Base-by-base conservation (phyloP, 1,140 invertebrate genomes). In the Colletes gigas region DNA sequence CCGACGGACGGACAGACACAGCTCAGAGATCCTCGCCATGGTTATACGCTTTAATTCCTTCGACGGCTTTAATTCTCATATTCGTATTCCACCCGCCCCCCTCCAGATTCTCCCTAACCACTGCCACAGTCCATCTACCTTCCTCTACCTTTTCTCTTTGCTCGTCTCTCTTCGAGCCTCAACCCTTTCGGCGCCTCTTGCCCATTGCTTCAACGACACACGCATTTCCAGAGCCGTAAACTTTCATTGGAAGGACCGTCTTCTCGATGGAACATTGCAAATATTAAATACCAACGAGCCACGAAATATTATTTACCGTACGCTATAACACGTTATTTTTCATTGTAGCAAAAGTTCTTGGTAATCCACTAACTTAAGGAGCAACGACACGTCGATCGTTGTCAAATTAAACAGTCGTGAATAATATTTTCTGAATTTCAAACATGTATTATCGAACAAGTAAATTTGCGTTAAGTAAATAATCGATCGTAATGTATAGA, bases 1-100 rank as follows among this genome's bases (percentile, higher is more conserved):
- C 82, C 72, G 79, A 85, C 83, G 77, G 70, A 83, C 85, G 87
- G 88, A 91, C 88, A 82, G 88, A 86, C 87, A 85, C 84, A 80
- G 83, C 85, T 86, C 80, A 75, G 82, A 90, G 85, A 88, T 90
- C 85, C 84, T 76, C 88, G 84, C 86, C 88, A 92, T 82, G 83
- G 90, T 92, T 90, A 91, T 93, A 92, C 89, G 89, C 92, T 93
- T 93, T 93, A 93, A 93, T 93, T 93, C 92, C 92, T 93, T 93
- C 92, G 92, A 91, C 90, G 90, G 91, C 88, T 93, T 93, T 93
- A 93, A 93, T 93, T 93, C 92, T 92, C 92, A 92, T 93, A 93
- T 93, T 92, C 92, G 91, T 92, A 93, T 92, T 92, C 89, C 86
- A 85, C 85, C 44, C 75, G 85, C 85, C 75, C 72, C 83, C 84